A percentile compares a stretch with the other conserved stretches of the same genome.
These are phyloP conservation scores for Urocitellus parryii DNA, from an alignment of 2,113 vertebrate genomes.

Conservation along the genomic window DNA sequence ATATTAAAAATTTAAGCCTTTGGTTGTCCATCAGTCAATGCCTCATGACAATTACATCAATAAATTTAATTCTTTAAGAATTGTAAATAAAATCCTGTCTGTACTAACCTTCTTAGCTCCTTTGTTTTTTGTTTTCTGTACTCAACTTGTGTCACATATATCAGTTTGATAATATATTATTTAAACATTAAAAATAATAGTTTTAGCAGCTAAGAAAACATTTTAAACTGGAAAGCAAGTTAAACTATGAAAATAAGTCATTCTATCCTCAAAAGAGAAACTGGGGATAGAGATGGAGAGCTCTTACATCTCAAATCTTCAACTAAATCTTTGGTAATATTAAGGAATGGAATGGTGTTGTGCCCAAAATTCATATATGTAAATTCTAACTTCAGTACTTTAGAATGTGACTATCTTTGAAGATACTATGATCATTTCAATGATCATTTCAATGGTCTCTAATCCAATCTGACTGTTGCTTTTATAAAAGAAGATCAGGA, in stretches of 20 bases:
- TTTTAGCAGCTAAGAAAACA: background rate
- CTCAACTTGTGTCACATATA: background rate
- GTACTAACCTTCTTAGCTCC: background rate
- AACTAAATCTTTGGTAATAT: background rate
- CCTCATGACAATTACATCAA: background rate
- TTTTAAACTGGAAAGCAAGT: background rate
- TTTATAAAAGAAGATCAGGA: background rate
- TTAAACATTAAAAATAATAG: background rate
- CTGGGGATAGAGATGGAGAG: background rate
- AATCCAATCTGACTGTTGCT: too few relatives aligned
- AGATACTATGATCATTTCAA: too few relatives aligned
- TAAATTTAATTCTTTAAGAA: too few relatives aligned
- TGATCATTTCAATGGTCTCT: too few relatives aligned
- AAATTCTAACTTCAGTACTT: background rate
- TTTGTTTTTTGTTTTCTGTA: background rate
- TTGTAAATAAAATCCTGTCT: background rate
- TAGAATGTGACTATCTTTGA: too few relatives aligned
- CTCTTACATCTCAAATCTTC: background rate
- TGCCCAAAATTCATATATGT: background rate
- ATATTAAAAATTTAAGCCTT: background rate
- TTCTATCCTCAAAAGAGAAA: background rate
- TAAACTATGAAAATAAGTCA: background rate
- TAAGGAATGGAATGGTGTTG: background rate
- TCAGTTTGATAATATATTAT: background rate
- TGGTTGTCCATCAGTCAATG: background rate